Base-by-base conservation (phyloP, 2,888 invertebrate genomes). In the Agrotis puta region DNA sequence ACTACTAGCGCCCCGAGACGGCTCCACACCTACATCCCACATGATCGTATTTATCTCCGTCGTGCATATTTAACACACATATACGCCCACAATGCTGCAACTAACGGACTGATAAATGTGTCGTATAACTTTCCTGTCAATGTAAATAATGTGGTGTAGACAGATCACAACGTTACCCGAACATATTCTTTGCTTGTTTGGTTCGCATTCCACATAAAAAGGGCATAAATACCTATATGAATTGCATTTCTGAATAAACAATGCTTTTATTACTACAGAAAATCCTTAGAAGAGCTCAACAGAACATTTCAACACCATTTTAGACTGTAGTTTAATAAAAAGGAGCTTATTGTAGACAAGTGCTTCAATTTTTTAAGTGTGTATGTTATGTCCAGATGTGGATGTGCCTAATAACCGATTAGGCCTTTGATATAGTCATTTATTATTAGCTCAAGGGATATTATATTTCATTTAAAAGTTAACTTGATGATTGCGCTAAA, bases 1-100 rank as follows among this genome's bases (percentile, higher is more conserved):
- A 92, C 85, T 74, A 91, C 86, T 93, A 92, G 91, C 89, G 90
- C 91, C 78, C 86, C 87, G 61, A 93, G 94, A 94, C 94, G 94
- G 94, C 94, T 89, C 74, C 39, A 64, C 27, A 50, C n/a, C 33
- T 56, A n/a, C 50, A 65, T 70, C 83, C 83, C 70, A 53, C 57
- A 74, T 72, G 70, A 68, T 77, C 58, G 47, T 79, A 76, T 77
- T 72, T 73, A 73, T 83, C 81, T 85, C 77, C 59, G 65, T 70
- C 72, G 81, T 81, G 81, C 74, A 73, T 74, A 64, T 68, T 64
- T 57, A 45, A 58, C 14, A 63, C 20, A 65, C 45, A 50, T 76
- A 71, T 45, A 69, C 74, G 75, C 85, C 84, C 85, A 79, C 75
- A 80, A 63, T 83, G 79, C 84, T 84, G 85, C 85, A 69, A 72